phyloP scores from a whole-genome alignment of 2,888 invertebrate genomes.

The Spatulosminthurus flaviceps region DNA sequence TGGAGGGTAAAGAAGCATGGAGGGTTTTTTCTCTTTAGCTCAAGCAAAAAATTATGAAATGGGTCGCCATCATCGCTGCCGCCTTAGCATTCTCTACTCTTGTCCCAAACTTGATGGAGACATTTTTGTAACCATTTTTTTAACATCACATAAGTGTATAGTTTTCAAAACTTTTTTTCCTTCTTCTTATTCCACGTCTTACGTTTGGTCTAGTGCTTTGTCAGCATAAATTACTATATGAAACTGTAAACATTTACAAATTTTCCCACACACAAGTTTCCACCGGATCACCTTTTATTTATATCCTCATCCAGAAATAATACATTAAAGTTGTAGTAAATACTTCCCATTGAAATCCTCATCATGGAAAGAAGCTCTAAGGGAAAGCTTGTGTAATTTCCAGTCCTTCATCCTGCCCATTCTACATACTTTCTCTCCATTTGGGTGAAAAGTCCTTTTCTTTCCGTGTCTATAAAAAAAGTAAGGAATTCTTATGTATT shows the following conservation, averaged over 20 bases:
- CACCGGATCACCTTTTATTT: no score
- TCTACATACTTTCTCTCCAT: not conserved
- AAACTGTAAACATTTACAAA: no score
- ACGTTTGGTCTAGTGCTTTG: no score
- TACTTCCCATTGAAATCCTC: no score
- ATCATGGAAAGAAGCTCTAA: no score
- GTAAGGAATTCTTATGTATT: not conserved
- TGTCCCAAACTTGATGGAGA: slow-evolving; percentile 2
- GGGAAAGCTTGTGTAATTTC: no score
- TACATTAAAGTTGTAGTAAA: no score
- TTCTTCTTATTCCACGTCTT: not conserved
- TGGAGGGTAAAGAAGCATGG: not conserved
- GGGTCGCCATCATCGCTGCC: not conserved
- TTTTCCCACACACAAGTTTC: no score
- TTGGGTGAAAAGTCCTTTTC: not conserved
- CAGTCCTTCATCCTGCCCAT: no score
- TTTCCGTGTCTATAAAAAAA: not conserved
- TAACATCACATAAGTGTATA: not conserved
- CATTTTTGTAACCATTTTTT: not conserved
- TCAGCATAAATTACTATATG: not conserved
- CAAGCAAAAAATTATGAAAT: slow-evolving; percentile 11
- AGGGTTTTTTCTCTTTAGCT: not conserved
- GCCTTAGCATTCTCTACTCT: not conserved
- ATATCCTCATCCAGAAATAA: no score
- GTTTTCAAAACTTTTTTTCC: not conserved